Base-by-base conservation (phyloP, 1,140 invertebrate genomes). In the Drosophila fuyamai region DNA sequence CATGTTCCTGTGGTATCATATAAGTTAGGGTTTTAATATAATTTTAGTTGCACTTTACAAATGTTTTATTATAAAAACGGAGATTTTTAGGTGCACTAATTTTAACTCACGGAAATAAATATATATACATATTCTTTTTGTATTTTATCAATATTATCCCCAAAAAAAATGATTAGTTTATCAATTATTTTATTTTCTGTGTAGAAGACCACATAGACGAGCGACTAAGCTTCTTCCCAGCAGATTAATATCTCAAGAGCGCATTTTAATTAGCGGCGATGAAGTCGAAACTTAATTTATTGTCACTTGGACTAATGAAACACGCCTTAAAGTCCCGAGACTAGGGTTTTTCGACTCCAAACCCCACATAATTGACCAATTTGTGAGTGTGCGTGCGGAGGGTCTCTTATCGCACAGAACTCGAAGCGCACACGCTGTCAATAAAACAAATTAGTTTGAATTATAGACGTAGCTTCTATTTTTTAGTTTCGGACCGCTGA, bases 361-460 rank as follows among this genome's bases (percentile, higher is more conserved):
- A 50, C 67, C 67, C 43, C 76, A 56, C 66, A 85, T 90, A 76
- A 90, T 86, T 84, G 86, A 88, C 79, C 88, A 90, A 90, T 90
- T 90, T 86, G 76, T 55, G 67, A 43, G 57, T 62, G 55, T 66
- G 59, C 51, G 23, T 29, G 62, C 54, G 76, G 59, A 23, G 43
- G 51, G 60, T 62, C 55, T 50, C 44, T 43, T 43, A 65, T 27
- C 18, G 46, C 23, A 43, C 35, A 53, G 62, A 70, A 61, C 53
- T 14, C 41, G 48, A 79, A 76, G 77, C 80, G 81, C 84, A 81
- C 84, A 89, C 80, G 80, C 80, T 91, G 88, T 91, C 89, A 91
- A 91, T 91, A 88, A 91, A 91, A 91, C 88, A 91, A 91, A 91
- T 91, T 91, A 91, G 88, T 83, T 86, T 90, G 86, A 90, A 90